Evolutionary conservation across 2,888 invertebrate genomes (phyloP).

Genomic region (Eudemis profundana): DNA sequence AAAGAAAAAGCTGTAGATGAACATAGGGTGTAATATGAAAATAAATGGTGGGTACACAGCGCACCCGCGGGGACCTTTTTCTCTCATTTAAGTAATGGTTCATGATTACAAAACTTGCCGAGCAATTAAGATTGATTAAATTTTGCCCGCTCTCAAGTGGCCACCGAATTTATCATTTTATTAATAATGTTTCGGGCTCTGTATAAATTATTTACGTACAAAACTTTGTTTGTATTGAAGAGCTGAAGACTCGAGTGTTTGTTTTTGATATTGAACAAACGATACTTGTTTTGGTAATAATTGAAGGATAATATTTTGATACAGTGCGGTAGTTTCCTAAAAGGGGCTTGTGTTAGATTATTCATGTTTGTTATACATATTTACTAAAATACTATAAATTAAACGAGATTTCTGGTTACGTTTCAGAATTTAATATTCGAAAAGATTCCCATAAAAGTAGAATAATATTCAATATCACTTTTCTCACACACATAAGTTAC

Average conservation of each 20-base stretch:
- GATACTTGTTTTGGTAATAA: background rate
- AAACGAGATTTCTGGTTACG: background rate
- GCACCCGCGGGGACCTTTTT: slow-evolving; percentile 50
- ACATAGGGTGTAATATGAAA: slow-evolving; percentile 46
- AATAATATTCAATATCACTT: background rate
- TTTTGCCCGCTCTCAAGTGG: slow-evolving; percentile 60
- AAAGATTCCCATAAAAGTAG: background rate
- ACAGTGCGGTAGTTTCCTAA: too few species aligned
- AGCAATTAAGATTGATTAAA: slow-evolving; percentile 73
- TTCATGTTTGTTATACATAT: too few species aligned
- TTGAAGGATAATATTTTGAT: too few species aligned
- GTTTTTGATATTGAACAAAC: background rate
- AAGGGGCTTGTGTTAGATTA: too few species aligned
- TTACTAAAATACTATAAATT: too few species aligned
- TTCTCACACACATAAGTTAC: background rate
- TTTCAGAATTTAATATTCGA: background rate
- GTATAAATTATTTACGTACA: slow-evolving; percentile 2
- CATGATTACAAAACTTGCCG: slow-evolving; percentile 63
- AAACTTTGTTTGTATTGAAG: background rate
- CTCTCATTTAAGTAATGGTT: slow-evolving; percentile 73
- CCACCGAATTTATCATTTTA: slow-evolving; percentile 43
- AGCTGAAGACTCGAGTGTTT: too few species aligned
- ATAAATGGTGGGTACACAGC: slow-evolving; percentile 49
- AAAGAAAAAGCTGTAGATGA: background rate
- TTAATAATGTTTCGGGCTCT: slow-evolving; percentile 4